phyloP scores from a whole-genome alignment of 2,113 vertebrate species.

The Perca fluviatilis region DNA sequence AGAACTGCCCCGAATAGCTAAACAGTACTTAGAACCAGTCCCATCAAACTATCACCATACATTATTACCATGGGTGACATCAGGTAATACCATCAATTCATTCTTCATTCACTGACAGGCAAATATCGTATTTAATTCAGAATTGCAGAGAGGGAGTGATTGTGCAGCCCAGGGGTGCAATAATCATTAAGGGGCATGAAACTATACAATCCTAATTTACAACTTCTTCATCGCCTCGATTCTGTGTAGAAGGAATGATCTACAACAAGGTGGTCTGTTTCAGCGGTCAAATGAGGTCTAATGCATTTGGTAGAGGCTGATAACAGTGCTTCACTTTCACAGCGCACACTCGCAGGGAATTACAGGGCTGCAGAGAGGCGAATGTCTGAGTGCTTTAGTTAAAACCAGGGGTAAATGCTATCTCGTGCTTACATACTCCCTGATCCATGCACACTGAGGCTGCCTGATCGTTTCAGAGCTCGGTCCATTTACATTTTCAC shows the following conservation, averaged over 20 bases:
- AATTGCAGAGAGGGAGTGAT: slow-evolving; percentile 63
- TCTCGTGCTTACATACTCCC: slow-evolving; percentile 78
- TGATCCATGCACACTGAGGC: slow-evolving; percentile 71
- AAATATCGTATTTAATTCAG: slow-evolving; percentile 68
- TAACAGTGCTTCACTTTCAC: slow-evolving; percentile 81
- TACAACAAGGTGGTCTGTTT: slow-evolving; percentile 75
- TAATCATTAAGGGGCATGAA: slow-evolving; percentile 75
- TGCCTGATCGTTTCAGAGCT: slow-evolving; percentile 71
- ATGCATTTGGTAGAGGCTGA: slow-evolving; percentile 81
- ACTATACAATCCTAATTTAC: slow-evolving; percentile 79
- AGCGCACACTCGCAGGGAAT: slow-evolving; percentile 79
- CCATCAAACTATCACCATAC: slow-evolving; percentile 51
- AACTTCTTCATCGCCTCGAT: slow-evolving; percentile 72
- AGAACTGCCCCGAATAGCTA: slow-evolving; percentile 4
- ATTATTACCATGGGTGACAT: slow-evolving; percentile 71
- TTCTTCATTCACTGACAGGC: slow-evolving; percentile 65
- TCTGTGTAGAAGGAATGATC: slow-evolving; percentile 71
- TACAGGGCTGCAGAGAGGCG: slow-evolving; percentile 76
- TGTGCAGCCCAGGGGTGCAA: slow-evolving; percentile 64
- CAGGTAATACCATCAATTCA: slow-evolving; percentile 70
- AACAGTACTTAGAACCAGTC: slow-evolving; percentile 21
- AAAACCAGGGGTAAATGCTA: slow-evolving; percentile 82
- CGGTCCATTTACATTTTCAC: slow-evolving; percentile 77
- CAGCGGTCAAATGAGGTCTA: slow-evolving; percentile 78
- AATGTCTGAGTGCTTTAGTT: slow-evolving; percentile 81